Base-by-base conservation (phyloP, 2,888 invertebrate species). In the Drosophila histrio region DNA sequence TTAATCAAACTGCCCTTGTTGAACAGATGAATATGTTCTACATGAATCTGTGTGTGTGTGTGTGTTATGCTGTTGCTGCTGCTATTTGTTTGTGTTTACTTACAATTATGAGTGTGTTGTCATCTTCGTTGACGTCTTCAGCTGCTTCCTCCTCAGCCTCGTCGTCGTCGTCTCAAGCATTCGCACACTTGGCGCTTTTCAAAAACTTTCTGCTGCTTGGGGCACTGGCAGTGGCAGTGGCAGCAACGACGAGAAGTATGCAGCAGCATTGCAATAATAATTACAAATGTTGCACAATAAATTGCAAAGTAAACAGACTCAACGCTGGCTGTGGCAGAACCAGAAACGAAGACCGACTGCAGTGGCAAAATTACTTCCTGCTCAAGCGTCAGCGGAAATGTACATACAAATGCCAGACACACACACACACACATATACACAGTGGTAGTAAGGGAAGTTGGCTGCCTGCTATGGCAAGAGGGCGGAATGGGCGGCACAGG, bases 201-300 rank as follows among this genome's bases (percentile, higher is more conserved):
- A 58, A 43, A 84, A 64, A 73, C 58, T 78, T 79, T 79, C 68
- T 71, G 69, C 71, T 39, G 63, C 53, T 57, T 54, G 41, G 11
- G 26, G 56, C 58, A 38, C 36, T 38, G 44, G 30, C 49, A 44
- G 36, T 9, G 19, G 9, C 56, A 21, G 46, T 6, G 11, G 24
- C 56, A 41, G 38, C 36, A 19, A 30, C 57, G 32, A n/a, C 57
- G 39, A 66, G 71, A 64, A 69, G 71, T 67, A 65, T 63, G 79
- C 72, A 70, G 79, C 72, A 70, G 65, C 61, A 87, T 78, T 84
- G 83, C 88, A 89, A 85, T 89, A 89, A 85, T 89, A 87, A 87
- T 87, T 85, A 87, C 83, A 85, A 85, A 89, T 89, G 89, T 82
- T 85, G 83, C 88, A 89, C 86, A 89, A 86, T 87, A 85, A 85